Evolutionary conservation across 2,113 vertebrate species (phyloP).

Genomic region (Bufo gargarizans): DNA sequence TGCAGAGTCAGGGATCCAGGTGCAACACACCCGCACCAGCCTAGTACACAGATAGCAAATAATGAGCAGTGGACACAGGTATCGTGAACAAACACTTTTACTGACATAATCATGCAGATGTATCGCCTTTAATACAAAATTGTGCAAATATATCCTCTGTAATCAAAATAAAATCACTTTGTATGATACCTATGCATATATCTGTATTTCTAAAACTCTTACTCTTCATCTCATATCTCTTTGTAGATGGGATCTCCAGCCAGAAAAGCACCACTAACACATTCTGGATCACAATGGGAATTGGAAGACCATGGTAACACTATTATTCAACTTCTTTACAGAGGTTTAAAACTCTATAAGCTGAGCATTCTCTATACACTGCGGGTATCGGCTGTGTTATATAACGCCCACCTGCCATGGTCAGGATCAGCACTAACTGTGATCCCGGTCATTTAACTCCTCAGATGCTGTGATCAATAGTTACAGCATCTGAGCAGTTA

Average conservation of each 20-base stretch:
- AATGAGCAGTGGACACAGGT: conserved; percentile 72
- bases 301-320: conserved; percentile 62
- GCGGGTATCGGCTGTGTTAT: too few relatives aligned
- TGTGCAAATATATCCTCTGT: not conserved
- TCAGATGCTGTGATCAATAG: too few relatives aligned
- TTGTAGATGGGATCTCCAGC: conserved; percentile 73
- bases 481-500: too few relatives aligned
- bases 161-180: too few relatives aligned
- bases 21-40: not conserved
- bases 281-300: conserved; percentile 80
- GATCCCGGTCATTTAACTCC: too few relatives aligned
- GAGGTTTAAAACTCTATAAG: too few relatives aligned
- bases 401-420: too few relatives aligned
- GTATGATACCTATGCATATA: not conserved
- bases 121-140: not conserved
- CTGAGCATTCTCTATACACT: too few relatives aligned
- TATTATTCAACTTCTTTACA: not conserved
- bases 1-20: conserved; percentile 74
- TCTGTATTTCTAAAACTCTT: not conserved
- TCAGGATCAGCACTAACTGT: too few relatives aligned
- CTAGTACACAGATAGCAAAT: not conserved
- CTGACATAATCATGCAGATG: not conserved
- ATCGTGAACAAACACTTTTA: not conserved
- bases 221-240: not conserved
- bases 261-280: conserved; percentile 69